phyloP scores from a whole-genome alignment of 2,797 vertebrate species.

The Muraenolepis orangiensis region DNA sequence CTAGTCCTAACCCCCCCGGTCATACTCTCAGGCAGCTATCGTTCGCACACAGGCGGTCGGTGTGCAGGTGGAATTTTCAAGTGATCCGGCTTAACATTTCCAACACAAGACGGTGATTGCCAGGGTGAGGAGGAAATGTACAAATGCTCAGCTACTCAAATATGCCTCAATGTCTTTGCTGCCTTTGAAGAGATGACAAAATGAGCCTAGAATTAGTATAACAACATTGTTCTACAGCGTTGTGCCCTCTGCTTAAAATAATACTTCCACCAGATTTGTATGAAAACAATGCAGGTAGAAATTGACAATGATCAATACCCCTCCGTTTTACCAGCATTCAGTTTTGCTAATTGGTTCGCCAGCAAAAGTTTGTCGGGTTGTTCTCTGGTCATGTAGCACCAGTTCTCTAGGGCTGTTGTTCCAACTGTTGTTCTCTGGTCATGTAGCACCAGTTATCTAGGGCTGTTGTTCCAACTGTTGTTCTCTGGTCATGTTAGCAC shows the following conservation, averaged over 20 bases:
- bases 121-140: neutral
- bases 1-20: neutral
- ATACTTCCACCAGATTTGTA: no score
- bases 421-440: no score
- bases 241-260: neutral
- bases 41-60: neutral
- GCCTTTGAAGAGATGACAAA: neutral
- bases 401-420: no score
- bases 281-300: no score
- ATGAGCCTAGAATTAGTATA: neutral
- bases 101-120: neutral
- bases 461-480: no score
- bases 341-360: no score
- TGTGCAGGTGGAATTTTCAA: neutral
- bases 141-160: neutral
- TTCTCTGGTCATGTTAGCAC: no score
- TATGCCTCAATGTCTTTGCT: neutral
- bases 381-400: no score
- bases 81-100: neutral
- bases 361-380: no score
- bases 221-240: neutral
- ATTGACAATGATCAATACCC: no score
- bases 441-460: no score
- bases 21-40: neutral
- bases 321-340: no score